These are phyloP conservation scores for Notarius quadriscutis DNA, from an alignment of 2,113 vertebrate species.

Conservation along the genomic window DNA sequence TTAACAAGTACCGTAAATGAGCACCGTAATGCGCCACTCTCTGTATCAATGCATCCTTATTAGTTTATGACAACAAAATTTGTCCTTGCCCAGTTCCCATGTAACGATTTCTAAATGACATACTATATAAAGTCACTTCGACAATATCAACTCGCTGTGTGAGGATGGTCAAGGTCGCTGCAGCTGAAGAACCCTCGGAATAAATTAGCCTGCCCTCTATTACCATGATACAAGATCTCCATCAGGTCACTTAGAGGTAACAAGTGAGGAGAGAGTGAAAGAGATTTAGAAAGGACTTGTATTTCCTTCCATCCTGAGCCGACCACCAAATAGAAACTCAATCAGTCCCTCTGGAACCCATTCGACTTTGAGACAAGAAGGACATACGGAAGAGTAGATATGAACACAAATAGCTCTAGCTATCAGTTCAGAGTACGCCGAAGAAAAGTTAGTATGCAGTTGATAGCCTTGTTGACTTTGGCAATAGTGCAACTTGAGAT, in stretches of 20 bases:
- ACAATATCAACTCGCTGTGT: not conserved
- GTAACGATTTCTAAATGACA: not conserved
- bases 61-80: not conserved
- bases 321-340: constrained; percentile 43
- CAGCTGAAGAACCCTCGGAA: constrained; percentile 7
- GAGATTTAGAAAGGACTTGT: constrained; percentile 40
- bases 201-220: constrained; percentile 23
- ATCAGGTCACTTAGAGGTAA: constrained; percentile 7
- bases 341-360: constrained; percentile 24
- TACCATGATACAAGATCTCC: constrained; percentile 31
- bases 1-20: not conserved
- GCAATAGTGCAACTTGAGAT: not conserved
- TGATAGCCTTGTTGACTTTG: constrained; percentile 28
- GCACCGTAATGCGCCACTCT: not conserved
- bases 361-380: constrained; percentile 49
- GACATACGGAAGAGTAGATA: constrained; percentile 27
- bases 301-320: constrained; percentile 39
- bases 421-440: not conserved
- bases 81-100: not conserved
- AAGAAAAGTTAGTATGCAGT: constrained; percentile 23
- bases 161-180: constrained; percentile 14
- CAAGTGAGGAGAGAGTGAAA: constrained; percentile 9
- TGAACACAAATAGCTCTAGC: constrained; percentile 2
- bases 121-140: not conserved
- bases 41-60: not conserved